Conservation (phyloP, 2,888 invertebrate species). For the Ophion ventricosus region DNA sequence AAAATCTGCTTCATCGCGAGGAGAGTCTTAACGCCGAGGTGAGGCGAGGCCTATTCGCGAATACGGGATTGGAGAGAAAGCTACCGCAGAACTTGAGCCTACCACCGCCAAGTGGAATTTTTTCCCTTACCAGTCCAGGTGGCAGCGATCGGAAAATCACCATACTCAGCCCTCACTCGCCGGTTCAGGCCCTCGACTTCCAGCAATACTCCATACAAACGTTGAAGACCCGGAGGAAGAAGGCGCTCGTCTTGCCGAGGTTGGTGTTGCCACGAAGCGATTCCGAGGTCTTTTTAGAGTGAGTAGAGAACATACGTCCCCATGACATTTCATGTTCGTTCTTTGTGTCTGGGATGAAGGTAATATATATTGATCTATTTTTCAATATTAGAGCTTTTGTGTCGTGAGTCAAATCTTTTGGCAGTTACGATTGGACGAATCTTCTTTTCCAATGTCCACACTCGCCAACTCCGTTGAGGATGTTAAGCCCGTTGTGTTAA, state of each 20-base stretch:
- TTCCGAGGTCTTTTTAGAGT: slow-evolving; percentile 88
- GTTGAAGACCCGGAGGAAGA: slow-evolving; percentile 87
- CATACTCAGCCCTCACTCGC: slow-evolving; percentile 92
- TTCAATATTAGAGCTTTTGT: no score
- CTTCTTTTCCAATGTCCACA: no score
- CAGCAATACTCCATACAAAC: slow-evolving; percentile 85
- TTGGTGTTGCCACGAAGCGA: slow-evolving; percentile 90
- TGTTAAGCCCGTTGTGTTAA: no score
- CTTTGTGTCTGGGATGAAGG: slow-evolving; percentile 32
- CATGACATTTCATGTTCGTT: slow-evolving; percentile 52
- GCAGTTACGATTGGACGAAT: no score
- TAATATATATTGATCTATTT: neutral
- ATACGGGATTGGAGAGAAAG: slow-evolving; percentile 85
- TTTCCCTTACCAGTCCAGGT: slow-evolving; percentile 84
- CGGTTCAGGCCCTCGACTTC: slow-evolving; percentile 88
- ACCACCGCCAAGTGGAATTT: slow-evolving; percentile 87
- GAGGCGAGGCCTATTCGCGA: slow-evolving; percentile 88
- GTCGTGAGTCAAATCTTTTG: no score
- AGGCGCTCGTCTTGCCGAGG: slow-evolving; percentile 90
- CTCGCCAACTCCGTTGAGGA: no score
- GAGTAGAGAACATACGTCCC: slow-evolving; percentile 81
- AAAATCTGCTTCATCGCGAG: slow-evolving; percentile 86
- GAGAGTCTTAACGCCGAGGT: slow-evolving; percentile 87
- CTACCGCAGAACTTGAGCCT: slow-evolving; percentile 88
- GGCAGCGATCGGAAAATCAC: slow-evolving; percentile 87